phyloP scores from a whole-genome alignment of 2,888 invertebrate species.

The Zaprionus bogoriensis region DNA sequence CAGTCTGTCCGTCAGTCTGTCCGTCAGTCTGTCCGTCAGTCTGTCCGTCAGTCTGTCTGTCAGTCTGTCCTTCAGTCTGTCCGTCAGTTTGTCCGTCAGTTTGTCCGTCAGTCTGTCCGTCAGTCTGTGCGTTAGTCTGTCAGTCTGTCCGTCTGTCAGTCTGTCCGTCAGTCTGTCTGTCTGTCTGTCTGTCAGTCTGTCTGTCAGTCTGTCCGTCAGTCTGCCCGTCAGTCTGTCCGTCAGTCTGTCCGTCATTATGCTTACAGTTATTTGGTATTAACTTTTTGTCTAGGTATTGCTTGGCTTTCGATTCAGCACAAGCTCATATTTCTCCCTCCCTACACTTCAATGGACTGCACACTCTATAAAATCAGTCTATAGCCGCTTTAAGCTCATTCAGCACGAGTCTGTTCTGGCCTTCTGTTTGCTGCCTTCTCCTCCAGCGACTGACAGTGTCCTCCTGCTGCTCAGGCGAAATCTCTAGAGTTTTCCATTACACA shows the following conservation, averaged over 20 bases:
- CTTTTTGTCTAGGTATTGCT: too few species aligned
- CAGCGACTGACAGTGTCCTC: too few species aligned
- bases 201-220: background rate
- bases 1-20: background rate
- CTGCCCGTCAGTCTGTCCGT: background rate
- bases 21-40: background rate
- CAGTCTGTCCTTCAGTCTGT: background rate
- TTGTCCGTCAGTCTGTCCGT: background rate
- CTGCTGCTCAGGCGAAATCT: constrained; percentile 4
- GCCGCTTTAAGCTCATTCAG: background rate
- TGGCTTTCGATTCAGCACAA: too few species aligned
- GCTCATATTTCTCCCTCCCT: background rate
- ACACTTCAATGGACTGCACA: background rate
- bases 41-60: background rate
- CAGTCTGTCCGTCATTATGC: background rate
- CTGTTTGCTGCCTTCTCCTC: background rate
- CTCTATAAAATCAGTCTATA: background rate
- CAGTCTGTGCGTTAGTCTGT: background rate
- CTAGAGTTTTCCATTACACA: constrained; percentile 11
- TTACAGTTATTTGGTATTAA: too few species aligned
- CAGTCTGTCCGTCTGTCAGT: background rate
- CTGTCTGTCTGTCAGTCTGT: background rate
- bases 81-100: background rate
- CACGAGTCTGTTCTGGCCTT: background rate
- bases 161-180: background rate